Evolutionary conservation across 2,113 vertebrate genomes (phyloP).

Genomic region (Forbesichthys papilliferus): DNA sequence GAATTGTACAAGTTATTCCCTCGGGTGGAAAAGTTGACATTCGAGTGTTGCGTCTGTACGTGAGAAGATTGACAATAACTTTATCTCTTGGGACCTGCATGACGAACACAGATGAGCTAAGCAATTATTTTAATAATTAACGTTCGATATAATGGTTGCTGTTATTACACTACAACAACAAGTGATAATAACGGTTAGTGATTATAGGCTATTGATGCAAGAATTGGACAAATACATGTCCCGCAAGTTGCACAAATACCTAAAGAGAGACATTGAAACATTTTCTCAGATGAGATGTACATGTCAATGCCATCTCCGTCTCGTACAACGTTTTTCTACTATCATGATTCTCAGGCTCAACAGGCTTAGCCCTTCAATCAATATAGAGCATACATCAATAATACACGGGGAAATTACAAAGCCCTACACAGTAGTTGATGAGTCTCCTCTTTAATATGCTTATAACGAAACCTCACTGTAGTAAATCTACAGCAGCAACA

Average conservation of each 20-base stretch:
- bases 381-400: no score
- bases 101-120: neutral
- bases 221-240: no score
- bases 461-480: neutral
- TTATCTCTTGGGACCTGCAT: slow-evolving; percentile 15
- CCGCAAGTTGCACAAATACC: no score
- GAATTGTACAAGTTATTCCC: slow-evolving; percentile 43
- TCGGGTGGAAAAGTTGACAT: slow-evolving; percentile 60
- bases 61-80: slow-evolving; percentile 45
- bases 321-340: neutral
- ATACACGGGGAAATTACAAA: no score
- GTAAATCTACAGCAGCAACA: neutral
- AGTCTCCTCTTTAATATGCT: neutral
- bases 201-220: no score
- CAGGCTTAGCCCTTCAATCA: neutral
- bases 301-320: neutral
- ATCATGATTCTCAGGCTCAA: neutral
- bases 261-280: no score
- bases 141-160: no score
- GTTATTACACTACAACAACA: no score
- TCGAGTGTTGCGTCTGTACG: slow-evolving; percentile 39
- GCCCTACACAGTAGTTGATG: neutral
- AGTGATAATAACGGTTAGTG: no score
- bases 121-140: no score
- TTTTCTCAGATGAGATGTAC: no score